Conservation (phyloP, 2,888 invertebrate species). For the Phania funesta region DNA sequence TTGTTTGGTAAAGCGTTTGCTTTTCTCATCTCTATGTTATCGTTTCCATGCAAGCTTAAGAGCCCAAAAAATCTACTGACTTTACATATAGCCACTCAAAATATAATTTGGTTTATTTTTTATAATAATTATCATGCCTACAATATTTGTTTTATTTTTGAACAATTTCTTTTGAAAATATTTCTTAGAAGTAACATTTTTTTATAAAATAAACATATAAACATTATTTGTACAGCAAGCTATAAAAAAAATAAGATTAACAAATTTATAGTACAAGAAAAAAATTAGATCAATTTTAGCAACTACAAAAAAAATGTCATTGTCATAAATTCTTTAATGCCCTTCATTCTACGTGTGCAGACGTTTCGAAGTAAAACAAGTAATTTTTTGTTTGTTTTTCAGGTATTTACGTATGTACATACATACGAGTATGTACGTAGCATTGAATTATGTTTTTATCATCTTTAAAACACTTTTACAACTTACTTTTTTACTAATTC, state of each 20-base stretch:
- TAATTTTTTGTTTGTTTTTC: not conserved
- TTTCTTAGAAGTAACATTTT: not conserved
- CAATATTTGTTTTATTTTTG: not conserved
- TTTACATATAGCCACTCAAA: too few relatives aligned
- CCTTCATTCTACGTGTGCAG: not conserved
- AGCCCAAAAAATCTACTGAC: too few relatives aligned
- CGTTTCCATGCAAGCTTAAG: too few relatives aligned
- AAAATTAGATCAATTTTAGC: not conserved
- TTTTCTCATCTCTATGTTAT: too few relatives aligned
- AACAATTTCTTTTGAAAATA: not conserved
- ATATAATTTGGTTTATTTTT: too few relatives aligned
- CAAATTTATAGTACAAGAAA: too few relatives aligned
- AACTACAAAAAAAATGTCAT: not conserved
- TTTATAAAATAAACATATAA: too few relatives aligned
- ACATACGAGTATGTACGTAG: not conserved
- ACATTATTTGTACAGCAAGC: too few relatives aligned
- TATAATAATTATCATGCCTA: too few relatives aligned
- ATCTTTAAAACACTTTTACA: constrained; percentile 9
- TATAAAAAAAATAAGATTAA: too few relatives aligned
- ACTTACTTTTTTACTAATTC: constrained; percentile 8
- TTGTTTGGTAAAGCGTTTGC: too few relatives aligned
- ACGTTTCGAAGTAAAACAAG: not conserved
- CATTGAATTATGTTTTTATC: constrained; percentile 31
- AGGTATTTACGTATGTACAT: not conserved
- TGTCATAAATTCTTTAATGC: not conserved